A percentile compares a stretch with the other conserved stretches of the same genome.
phyloP scores from a whole-genome alignment of 2,888 invertebrate species.

The Osedax frankpressi region DNA sequence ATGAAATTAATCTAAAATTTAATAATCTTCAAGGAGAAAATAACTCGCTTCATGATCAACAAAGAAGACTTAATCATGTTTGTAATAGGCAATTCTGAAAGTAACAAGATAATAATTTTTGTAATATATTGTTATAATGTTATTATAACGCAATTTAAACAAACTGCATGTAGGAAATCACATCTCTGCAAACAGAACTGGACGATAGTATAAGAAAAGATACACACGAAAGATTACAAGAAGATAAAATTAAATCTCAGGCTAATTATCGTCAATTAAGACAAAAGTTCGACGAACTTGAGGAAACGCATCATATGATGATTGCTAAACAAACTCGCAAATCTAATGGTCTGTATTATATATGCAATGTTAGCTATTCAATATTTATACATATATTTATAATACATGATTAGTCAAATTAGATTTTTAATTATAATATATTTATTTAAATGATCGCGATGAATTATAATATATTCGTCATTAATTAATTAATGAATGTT shows the following conservation, averaged over 20 bases:
- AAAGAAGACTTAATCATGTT: not conserved
- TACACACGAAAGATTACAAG: constrained; percentile 23
- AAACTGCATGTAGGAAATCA: not conserved
- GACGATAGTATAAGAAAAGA: not conserved
- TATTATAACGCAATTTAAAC: too few relatives aligned
- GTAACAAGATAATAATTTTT: too few relatives aligned
- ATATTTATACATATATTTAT: too few relatives aligned
- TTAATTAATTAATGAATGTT: not conserved
- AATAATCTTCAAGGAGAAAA: not conserved
- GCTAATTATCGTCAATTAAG: constrained; percentile 29
- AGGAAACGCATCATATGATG: constrained; percentile 28
- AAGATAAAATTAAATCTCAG: constrained; percentile 29
- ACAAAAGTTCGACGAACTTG: constrained; percentile 30
- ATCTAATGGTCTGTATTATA: not conserved
- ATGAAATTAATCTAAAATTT: not conserved
- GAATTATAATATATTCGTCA: not conserved
- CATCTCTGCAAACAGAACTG: not conserved
- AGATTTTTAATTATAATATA: too few relatives aligned
- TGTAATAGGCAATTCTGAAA: not conserved
- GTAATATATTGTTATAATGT: too few relatives aligned
- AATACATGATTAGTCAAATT: too few relatives aligned
- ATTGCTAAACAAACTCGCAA: not conserved
- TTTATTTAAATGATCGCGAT: not conserved
- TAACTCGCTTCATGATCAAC: not conserved
- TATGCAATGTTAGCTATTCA: too few relatives aligned